phyloP scores from a whole-genome alignment of 2,113 vertebrate species.

The Anolis carolinensis region DNA sequence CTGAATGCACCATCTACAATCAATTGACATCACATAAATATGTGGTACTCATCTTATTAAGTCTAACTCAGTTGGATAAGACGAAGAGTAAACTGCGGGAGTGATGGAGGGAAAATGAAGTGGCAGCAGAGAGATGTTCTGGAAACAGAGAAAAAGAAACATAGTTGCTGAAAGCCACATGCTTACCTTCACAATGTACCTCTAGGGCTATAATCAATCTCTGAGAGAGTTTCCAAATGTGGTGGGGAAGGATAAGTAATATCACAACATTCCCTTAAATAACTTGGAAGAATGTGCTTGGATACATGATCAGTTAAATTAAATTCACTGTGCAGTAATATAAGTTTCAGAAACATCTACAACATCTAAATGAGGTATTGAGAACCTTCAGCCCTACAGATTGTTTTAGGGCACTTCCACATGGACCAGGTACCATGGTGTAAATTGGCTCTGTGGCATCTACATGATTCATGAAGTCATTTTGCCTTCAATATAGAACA shows the following conservation, averaged over 20 bases:
- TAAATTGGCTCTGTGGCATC: no score
- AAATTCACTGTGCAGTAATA: neutral
- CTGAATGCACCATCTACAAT: constrained; percentile 64
- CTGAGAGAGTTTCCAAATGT: neutral
- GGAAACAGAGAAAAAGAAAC: neutral
- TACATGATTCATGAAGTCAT: no score
- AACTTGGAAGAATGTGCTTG: neutral
- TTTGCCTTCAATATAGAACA: no score
- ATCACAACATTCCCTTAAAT: neutral
- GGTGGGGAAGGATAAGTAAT: no score
- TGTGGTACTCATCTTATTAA: constrained; percentile 54
- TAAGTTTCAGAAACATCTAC: neutral
- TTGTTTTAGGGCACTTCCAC: neutral
- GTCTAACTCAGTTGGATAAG: constrained; percentile 39
- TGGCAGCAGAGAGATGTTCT: accelerated
- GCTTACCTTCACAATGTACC: neutral
- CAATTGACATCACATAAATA: constrained; percentile 57
- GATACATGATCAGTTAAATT: neutral
- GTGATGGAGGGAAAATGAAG: constrained; percentile 3
- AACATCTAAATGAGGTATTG: neutral
- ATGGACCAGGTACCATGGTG: no score
- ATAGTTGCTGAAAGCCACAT: neutral
- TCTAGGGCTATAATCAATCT: neutral
- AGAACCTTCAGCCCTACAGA: neutral
- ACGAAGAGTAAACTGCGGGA: neutral